Base-by-base conservation (phyloP, 1,140 invertebrate species). In the Gonioctena quinquepunctata region DNA sequence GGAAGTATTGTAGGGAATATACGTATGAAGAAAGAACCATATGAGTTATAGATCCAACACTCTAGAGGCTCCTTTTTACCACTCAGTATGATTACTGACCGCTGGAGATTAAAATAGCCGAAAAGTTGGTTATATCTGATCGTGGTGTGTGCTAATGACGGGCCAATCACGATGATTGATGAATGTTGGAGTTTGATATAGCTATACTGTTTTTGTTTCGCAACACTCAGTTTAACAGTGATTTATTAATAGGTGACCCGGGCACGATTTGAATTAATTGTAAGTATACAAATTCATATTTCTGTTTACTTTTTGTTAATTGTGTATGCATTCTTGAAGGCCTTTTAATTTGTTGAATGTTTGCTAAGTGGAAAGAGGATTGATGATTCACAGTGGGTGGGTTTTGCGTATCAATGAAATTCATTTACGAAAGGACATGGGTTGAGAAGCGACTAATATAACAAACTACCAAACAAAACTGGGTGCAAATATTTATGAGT, bases 141-240 rank as follows among this genome's bases (percentile, higher is more conserved):
- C 33, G 33, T 42, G 13, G 11, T 42, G 33, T 63, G 25, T 71
- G 72, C 69, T 74, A 74, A 74, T 74, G 72, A 74, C 72, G 72
- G 69, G 28, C 72, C 72, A 74, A 74, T 74, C 69, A 66, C 69
- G 28, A 65, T 74, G 72, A 74, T 74, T 74, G 72, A 74, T 74
- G 72, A 57, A 59, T 70, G 64, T 71, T 70, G 72, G 68, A 68
- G 68, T 70, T 70, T 71, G 70, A 75, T 72, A 75, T 75, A 72
- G 68, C 75, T 70, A 65, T 69, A 71, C 52, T 50, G 68, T 70
- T 68, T 74, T 33, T 75, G 73, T 74, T 72, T 75, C 69, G 73
- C 70, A 72, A 75, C 71, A 72, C 68, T 73, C 64, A 48, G 59
- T 60, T 57, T 72, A 74, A 75, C 70, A 72, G 71, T 72, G 75